Conservation (phyloP, 2,797 vertebrate genomes). For the Pitangus sulphuratus region DNA sequence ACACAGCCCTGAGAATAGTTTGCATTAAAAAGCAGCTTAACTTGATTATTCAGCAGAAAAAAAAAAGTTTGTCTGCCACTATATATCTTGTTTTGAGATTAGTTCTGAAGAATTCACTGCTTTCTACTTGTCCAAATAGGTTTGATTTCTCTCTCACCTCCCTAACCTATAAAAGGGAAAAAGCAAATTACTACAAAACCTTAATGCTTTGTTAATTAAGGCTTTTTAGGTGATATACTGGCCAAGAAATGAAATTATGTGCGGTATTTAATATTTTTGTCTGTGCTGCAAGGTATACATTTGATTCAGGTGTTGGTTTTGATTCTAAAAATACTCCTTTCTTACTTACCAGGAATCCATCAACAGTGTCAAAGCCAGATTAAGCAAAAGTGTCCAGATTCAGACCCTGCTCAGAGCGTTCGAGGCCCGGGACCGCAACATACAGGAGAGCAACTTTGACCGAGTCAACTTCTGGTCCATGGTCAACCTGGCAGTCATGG, state of each 20-base stretch:
- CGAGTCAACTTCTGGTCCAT: slow-evolving; percentile 95
- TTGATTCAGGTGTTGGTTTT: not conserved
- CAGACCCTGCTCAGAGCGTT: slow-evolving; percentile 93
- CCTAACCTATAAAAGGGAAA: not conserved
- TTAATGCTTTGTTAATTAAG: not conserved
- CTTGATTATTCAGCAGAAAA: not conserved
- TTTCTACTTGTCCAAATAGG: not conserved
- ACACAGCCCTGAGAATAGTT: not conserved
- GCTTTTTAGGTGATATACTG: not conserved
- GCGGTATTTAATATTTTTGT: not conserved
- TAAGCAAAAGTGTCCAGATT: slow-evolving; percentile 94
- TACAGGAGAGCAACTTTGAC: slow-evolving; percentile 96
- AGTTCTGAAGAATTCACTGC: not conserved
- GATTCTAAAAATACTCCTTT: slow-evolving; percentile 46
- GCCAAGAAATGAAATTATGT: not conserved
- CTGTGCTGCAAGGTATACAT: not conserved
- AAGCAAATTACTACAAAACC: not conserved
- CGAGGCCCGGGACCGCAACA: slow-evolving; percentile 94
- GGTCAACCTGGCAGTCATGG: slow-evolving; percentile 88
- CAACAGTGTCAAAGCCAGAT: slow-evolving; percentile 92
- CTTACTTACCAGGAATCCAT: slow-evolving; percentile 87
- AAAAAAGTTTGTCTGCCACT: not conserved
- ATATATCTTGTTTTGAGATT: not conserved
- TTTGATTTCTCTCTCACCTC: not conserved
- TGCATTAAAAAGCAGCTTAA: not conserved